These are phyloP conservation scores for Nyctereutes procyonoides DNA, from an alignment of 2,113 vertebrate species.

Conservation along the genomic window DNA sequence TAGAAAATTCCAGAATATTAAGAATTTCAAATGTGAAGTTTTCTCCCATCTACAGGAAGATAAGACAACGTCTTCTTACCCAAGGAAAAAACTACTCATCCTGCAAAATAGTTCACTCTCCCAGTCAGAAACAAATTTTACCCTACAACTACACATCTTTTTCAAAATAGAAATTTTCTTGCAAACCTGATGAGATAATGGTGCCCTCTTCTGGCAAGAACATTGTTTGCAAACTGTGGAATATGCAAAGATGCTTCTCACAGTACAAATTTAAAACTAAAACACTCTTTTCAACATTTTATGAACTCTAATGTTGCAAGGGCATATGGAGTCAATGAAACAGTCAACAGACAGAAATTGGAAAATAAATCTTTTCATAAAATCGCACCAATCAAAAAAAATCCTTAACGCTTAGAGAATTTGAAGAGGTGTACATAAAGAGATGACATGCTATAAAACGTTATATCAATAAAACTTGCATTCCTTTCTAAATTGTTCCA, in stretches of 20 bases:
- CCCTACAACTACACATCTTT: neutral
- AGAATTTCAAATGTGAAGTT: conserved; percentile 94
- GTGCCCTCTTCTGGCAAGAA: conserved; percentile 78
- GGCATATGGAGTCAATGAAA: neutral
- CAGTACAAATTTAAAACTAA: neutral
- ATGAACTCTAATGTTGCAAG: too few relatives aligned
- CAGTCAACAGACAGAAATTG: neutral
- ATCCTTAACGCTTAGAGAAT: neutral
- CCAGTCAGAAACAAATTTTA: neutral
- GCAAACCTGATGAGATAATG: neutral
- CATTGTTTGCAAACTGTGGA: neutral
- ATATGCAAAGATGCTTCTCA: neutral
- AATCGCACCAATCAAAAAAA: neutral
- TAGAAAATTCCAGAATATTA: conserved; percentile 96
- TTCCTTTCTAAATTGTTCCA: neutral
- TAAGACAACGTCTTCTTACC: conserved; percentile 42
- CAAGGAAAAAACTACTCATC: neutral
- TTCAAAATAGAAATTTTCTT: rapidly evolving
- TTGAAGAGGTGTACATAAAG: neutral
- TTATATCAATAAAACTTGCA: neutral
- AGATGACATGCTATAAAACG: neutral
- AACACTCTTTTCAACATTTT: neutral
- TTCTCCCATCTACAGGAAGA: conserved; percentile 90
- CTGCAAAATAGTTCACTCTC: neutral
- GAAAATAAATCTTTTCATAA: neutral